A percentile compares a stretch with the other conserved stretches of the same genome.
Conservation (phyloP, 2,113 vertebrate species). For the Salvator merianae region DNA sequence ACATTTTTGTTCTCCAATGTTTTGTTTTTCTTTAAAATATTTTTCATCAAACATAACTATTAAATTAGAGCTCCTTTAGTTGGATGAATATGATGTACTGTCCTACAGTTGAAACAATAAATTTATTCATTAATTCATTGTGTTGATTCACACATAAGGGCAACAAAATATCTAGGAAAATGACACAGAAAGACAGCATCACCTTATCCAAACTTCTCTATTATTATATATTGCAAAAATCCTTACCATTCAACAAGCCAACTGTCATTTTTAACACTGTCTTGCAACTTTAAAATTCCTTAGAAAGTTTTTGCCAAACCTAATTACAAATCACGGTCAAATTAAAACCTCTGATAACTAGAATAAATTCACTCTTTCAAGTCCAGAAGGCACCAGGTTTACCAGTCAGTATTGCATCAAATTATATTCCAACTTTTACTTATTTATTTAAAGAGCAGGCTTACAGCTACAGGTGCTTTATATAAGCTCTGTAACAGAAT, state of each 20-base stretch:
- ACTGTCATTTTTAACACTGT: neutral
- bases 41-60: neutral
- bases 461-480: neutral
- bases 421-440: neutral
- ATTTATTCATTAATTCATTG: too few relatives aligned
- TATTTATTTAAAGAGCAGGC: neutral
- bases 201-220: neutral
- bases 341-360: neutral
- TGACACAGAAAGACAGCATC: neutral
- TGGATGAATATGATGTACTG: too few relatives aligned
- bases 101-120: too few relatives aligned
- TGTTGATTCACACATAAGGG: neutral
- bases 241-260: too few relatives aligned
- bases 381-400: neutral
- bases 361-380: neutral
- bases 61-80: too few relatives aligned
- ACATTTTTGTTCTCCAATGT: neutral
- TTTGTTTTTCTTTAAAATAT: neutral
- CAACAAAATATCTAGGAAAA: neutral
- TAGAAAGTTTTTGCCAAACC: neutral
- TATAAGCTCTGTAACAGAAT: neutral
- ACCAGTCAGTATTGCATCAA: neutral
- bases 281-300: neutral
- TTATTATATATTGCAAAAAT: too few relatives aligned
- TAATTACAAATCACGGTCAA: neutral